A percentile compares a stretch with the other conserved stretches of the same genome.
Conservation (phyloP, 2,888 invertebrate species). For the Drosophila lacicola region DNA sequence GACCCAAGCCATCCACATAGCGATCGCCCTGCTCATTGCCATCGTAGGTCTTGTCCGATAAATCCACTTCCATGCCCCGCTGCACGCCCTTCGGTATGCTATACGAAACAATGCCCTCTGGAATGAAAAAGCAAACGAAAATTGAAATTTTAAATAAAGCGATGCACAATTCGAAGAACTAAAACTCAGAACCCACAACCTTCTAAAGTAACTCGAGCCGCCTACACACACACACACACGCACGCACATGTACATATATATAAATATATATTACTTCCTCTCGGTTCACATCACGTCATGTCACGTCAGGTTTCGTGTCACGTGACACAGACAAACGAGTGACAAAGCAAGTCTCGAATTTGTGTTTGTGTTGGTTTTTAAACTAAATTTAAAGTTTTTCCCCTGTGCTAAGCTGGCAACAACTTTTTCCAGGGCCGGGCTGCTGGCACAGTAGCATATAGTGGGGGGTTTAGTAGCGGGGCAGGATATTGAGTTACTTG, state of each 20-base stretch:
- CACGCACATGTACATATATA: background rate
- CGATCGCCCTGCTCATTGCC: constrained; percentile 88
- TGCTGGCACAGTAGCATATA: background rate
- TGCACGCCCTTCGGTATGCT: constrained; percentile 91
- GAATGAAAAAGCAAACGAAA: constrained; percentile 57
- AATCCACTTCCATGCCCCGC: constrained; percentile 90
- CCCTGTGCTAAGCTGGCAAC: constrained; percentile 31
- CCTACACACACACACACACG: constrained; percentile 6
- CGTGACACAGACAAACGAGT: constrained; percentile 77
- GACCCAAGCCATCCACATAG: constrained; percentile 90
- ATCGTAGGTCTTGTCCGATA: constrained; percentile 92
- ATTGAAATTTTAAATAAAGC: constrained; percentile 40
- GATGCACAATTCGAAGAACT: constrained; percentile 52
- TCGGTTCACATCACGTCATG: constrained; percentile 40
- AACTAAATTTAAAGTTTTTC: constrained; percentile 67
- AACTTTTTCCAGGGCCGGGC: constrained; percentile 12
- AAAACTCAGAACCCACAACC: constrained; percentile 20
- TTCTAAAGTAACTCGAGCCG: constrained; percentile 63
- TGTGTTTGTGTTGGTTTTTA: constrained; percentile 47
- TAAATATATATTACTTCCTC: constrained; percentile 17
- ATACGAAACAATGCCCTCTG: constrained; percentile 93
- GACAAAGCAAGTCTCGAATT: constrained; percentile 59
- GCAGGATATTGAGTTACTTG: constrained; percentile 72
- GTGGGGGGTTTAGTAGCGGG: background rate
- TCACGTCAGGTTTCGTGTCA: constrained; percentile 62